Evolutionary conservation across 2,888 invertebrate species (phyloP).

Genomic region (Parnassius apollo): DNA sequence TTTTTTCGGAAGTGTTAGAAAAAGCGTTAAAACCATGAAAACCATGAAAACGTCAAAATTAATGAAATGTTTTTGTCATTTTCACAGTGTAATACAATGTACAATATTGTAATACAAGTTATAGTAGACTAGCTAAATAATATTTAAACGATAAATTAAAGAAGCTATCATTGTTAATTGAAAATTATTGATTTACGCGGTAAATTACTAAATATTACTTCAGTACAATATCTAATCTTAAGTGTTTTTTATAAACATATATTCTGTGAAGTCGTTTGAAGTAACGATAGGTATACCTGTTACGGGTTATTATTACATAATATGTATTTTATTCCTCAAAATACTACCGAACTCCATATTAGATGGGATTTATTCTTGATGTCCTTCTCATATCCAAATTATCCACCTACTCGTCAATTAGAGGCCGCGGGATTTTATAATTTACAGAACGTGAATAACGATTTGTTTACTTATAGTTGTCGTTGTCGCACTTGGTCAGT

Average conservation of each 20-base stretch:
- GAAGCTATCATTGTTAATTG: too few species aligned
- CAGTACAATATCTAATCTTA: background rate
- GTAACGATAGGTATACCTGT: slow-evolving; percentile 42
- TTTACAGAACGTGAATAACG: slow-evolving; percentile 48
- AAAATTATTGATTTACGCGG: too few species aligned
- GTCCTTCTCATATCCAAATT: slow-evolving; percentile 46
- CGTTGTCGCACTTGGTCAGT: slow-evolving; percentile 41
- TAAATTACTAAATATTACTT: too few species aligned
- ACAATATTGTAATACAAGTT: too few species aligned
- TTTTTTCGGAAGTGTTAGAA: too few species aligned
- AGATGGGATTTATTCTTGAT: slow-evolving; percentile 22
- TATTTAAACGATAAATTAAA: too few species aligned
- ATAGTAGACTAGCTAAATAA: too few species aligned
- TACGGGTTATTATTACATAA: slow-evolving; percentile 16
- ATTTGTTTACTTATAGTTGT: slow-evolving; percentile 51
- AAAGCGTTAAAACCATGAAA: too few species aligned
- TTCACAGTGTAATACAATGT: too few species aligned
- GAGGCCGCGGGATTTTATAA: slow-evolving; percentile 40
- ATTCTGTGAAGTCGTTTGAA: slow-evolving; percentile 33
- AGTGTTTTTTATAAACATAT: slow-evolving; percentile 33
- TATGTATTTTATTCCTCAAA: background rate
- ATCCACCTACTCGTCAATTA: slow-evolving; percentile 47
- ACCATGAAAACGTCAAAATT: too few species aligned
- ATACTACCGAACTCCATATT: slow-evolving; percentile 18
- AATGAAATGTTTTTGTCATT: too few species aligned